Evolutionary conservation across 2,888 invertebrate genomes (phyloP).

Genomic region (Asteroscopus sphinx): DNA sequence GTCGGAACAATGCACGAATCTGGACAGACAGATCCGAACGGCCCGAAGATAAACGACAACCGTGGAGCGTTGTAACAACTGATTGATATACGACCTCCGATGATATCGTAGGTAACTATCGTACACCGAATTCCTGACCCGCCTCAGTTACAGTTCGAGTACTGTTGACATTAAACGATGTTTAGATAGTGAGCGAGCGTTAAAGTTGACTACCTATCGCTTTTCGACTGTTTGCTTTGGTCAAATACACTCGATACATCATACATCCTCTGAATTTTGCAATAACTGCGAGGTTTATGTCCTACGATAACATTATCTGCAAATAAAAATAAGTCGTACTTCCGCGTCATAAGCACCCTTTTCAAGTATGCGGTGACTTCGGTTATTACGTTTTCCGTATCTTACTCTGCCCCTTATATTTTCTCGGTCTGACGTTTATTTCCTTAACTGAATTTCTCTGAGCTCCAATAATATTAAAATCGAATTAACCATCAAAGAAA

Average conservation of each 20-base stretch:
- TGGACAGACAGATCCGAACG: slow-evolving; percentile 86
- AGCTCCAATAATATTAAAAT: slow-evolving; percentile 30
- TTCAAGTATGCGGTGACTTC: slow-evolving; percentile 17
- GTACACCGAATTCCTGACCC: slow-evolving; percentile 83
- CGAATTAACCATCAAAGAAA: slow-evolving; percentile 51
- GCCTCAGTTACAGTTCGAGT: slow-evolving; percentile 85
- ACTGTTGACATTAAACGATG: slow-evolving; percentile 86
- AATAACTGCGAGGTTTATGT: slow-evolving; percentile 53
- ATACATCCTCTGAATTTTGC: slow-evolving; percentile 54
- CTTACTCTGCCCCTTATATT: slow-evolving; percentile 10
- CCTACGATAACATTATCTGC: slow-evolving; percentile 44
- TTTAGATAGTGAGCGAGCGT: slow-evolving; percentile 77
- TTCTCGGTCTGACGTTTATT: slow-evolving; percentile 6
- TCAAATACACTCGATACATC: slow-evolving; percentile 63
- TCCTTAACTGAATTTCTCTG: slow-evolving; percentile 7
- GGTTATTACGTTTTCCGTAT: slow-evolving; percentile 6
- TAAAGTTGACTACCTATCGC: slow-evolving; percentile 71
- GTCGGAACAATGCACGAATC: slow-evolving; percentile 89
- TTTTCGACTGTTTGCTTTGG: slow-evolving; percentile 72
- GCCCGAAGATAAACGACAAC: slow-evolving; percentile 88
- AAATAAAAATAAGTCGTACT: slow-evolving; percentile 47
- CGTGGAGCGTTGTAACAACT: slow-evolving; percentile 87
- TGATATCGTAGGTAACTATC: slow-evolving; percentile 82
- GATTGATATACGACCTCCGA: slow-evolving; percentile 87
- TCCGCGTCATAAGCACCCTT: slow-evolving; percentile 22